Conservation (phyloP, 2,113 vertebrate species). For the Glareola pratincola region DNA sequence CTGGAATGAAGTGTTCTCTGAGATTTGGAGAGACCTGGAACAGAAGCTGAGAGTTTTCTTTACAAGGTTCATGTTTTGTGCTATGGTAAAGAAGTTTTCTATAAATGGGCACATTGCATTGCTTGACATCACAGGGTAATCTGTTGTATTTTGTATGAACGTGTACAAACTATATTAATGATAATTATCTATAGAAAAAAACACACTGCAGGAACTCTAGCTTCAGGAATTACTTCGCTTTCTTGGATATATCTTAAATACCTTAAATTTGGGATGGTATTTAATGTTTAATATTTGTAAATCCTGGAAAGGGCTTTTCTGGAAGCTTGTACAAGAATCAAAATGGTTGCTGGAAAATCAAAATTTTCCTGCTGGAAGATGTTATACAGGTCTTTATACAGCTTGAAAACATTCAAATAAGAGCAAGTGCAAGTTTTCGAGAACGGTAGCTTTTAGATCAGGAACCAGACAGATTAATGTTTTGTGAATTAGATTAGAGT, state of each 20-base stretch:
- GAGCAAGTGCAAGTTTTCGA: constrained; percentile 19
- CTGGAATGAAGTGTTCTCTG: not conserved
- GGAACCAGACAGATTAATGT: constrained; percentile 60
- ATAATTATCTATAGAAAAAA: not conserved
- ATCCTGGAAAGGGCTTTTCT: not conserved
- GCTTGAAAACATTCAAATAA: not conserved
- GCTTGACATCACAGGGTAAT: not conserved
- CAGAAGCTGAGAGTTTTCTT: not conserved
- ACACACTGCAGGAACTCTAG: not conserved
- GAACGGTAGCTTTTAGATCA: constrained; percentile 25
- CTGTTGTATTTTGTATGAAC: not conserved
- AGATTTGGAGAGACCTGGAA: not conserved
- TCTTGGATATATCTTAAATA: not conserved
- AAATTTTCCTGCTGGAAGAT: not conserved
- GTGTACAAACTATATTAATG: not conserved
- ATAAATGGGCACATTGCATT: not conserved
- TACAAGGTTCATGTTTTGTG: not conserved
- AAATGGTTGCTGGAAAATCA: not conserved
- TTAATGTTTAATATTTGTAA: not conserved
- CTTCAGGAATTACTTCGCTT: not conserved
- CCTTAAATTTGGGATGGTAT: not conserved
- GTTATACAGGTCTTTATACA: not conserved
- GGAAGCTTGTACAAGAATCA: not conserved
- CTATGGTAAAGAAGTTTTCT: not conserved
- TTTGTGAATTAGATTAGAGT: constrained; percentile 60